These are phyloP conservation scores for Siderastrea radians DNA, from an alignment of 92 coral and sea anemone species.

Conservation along the genomic window DNA sequence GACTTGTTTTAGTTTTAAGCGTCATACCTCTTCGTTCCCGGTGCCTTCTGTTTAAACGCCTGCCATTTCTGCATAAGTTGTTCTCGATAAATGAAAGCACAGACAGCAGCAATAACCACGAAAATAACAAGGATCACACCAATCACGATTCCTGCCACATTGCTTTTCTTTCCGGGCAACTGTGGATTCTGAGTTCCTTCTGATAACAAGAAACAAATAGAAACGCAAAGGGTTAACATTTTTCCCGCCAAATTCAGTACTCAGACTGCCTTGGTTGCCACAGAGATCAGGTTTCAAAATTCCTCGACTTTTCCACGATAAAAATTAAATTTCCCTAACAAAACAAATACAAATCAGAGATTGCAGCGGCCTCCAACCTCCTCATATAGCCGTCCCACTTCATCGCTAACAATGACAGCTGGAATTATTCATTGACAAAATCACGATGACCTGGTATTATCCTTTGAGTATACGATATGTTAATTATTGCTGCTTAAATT, in stretches of 20 bases:
- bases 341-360: no score
- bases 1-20: not conserved
- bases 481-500: no score
- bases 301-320: not conserved
- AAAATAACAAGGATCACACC: conserved; percentile 53
- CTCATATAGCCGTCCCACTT: no score
- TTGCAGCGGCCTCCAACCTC: no score
- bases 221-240: not conserved
- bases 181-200: conserved; percentile 21
- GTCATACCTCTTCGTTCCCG: conserved; percentile 27
- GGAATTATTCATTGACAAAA: no score
- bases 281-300: no score
- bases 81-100: conserved; percentile 66
- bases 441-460: no score
- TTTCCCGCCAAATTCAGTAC: not conserved
- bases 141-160: conserved; percentile 71
- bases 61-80: conserved; percentile 73
- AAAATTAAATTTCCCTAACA: no score
- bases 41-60: conserved; percentile 31
- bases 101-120: conserved; percentile 51
- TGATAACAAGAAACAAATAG: not conserved
- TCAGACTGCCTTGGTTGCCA: no score
- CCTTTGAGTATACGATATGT: no score
- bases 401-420: no score
- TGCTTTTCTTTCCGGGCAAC: conserved; percentile 21